Evolutionary conservation across 1,140 invertebrate genomes (phyloP).

Genomic region (Zaprionus taronus): DNA sequence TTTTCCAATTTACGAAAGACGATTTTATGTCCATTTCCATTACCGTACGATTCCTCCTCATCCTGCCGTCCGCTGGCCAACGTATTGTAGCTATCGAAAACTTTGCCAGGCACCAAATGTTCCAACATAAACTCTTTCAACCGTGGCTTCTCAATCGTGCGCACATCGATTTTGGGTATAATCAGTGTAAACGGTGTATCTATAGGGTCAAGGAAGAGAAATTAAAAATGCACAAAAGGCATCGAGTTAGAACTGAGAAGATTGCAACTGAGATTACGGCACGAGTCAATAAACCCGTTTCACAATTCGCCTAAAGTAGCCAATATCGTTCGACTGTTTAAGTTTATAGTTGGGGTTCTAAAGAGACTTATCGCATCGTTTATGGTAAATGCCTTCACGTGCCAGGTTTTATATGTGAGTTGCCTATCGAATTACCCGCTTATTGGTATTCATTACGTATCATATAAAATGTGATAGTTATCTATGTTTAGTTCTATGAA

Average conservation of each 20-base stretch:
- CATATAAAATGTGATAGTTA: not conserved
- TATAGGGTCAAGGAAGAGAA: conserved; percentile 74
- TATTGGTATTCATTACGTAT: conserved; percentile 20
- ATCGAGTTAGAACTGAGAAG: not conserved
- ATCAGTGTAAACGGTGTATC: conserved; percentile 87
- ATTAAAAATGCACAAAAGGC: not conserved
- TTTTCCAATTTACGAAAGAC: conserved; percentile 84
- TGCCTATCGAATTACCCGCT: conserved; percentile 10
- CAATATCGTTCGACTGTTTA: conserved; percentile 11
- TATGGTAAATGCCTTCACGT: conserved; percentile 18
- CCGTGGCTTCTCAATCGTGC: conserved; percentile 84
- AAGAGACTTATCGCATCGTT: not conserved
- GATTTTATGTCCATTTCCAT: conserved; percentile 84
- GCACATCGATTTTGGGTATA: conserved; percentile 86
- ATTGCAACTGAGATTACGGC: not conserved
- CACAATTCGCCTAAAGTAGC: not conserved
- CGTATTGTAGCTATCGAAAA: conserved; percentile 85
- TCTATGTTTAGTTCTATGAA: conserved; percentile 8
- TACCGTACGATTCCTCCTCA: conserved; percentile 78
- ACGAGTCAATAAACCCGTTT: conserved; percentile 2
- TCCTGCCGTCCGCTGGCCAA: conserved; percentile 76
- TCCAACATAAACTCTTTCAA: conserved; percentile 86
- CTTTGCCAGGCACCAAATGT: conserved; percentile 86
- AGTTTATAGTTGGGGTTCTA: conserved; percentile 8
- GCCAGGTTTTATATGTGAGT: conserved; percentile 14